phyloP scores from a whole-genome alignment of 1,140 invertebrate genomes.

The Stegodyphus dumicola region DNA sequence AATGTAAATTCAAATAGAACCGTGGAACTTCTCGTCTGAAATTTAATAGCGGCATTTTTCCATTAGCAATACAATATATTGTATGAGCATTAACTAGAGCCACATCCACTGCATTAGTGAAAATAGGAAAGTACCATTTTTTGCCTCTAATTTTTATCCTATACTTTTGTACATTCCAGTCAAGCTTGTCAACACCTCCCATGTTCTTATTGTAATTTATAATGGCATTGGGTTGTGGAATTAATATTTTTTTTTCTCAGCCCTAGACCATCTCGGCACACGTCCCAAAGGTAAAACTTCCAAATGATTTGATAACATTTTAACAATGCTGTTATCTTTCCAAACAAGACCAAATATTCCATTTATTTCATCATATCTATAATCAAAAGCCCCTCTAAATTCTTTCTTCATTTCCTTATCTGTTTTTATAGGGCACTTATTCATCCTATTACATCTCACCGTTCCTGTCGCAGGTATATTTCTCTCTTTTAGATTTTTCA shows the following conservation, averaged over 20 bases:
- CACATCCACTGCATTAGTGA: conserved; percentile 37
- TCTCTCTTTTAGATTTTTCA: conserved; percentile 39
- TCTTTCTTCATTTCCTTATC: conserved; percentile 38
- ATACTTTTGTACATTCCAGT: conserved; percentile 40
- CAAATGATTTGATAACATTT: conserved; percentile 39
- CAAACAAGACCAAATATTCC: conserved; percentile 36
- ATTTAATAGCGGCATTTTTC: conserved; percentile 34
- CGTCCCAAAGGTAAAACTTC: conserved; percentile 37
- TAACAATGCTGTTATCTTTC: conserved; percentile 40
- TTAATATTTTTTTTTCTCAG: conserved; percentile 36
- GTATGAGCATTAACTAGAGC: conserved; percentile 39
- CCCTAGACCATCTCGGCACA: conserved; percentile 37
- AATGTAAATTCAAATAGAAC: conserved; percentile 39
- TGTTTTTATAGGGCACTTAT: conserved; percentile 39
- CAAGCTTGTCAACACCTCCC: conserved; percentile 36
- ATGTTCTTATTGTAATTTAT: conserved; percentile 39
- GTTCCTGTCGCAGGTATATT: conserved; percentile 36
- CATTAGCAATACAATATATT: conserved; percentile 39
- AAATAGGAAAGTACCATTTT: conserved; percentile 40
- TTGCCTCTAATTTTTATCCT: conserved; percentile 38
- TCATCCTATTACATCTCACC: conserved; percentile 38
- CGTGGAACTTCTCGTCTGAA: conserved; percentile 36
- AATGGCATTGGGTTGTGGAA: conserved; percentile 37
- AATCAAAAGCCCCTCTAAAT: conserved; percentile 38
- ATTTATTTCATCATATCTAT: conserved; percentile 41